A percentile compares a stretch with the other conserved stretches of the same genome.
Evolutionary conservation across 1,140 invertebrate genomes (phyloP).

Genomic region (Conus ventricosus): DNA sequence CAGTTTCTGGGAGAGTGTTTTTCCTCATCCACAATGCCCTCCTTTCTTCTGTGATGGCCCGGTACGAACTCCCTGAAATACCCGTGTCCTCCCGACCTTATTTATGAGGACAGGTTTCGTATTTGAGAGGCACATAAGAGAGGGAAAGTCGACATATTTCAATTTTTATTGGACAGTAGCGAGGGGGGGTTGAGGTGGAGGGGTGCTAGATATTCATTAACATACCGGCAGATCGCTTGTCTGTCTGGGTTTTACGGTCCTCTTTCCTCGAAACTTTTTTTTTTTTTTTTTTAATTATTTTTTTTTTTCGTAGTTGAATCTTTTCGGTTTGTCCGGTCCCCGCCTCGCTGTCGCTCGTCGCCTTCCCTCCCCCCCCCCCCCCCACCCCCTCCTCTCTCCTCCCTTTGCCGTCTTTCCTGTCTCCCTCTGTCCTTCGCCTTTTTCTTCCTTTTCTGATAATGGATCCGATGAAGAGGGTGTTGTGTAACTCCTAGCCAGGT

Average conservation of each 20-base stretch:
- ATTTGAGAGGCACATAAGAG: slow-evolving; percentile 14
- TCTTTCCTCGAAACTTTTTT: background rate
- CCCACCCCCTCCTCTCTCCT: background rate
- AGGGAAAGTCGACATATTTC: slow-evolving; percentile 14
- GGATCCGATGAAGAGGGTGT: too few species aligned
- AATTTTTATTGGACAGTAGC: slow-evolving; percentile 25
- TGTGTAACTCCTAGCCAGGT: too few species aligned
- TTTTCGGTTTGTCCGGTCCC: too few species aligned
- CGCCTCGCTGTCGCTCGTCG: too few species aligned
- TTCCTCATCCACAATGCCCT: background rate
- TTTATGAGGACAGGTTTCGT: slow-evolving; percentile 24
- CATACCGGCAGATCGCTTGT: background rate
- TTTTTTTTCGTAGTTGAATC: too few species aligned
- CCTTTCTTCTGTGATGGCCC: background rate
- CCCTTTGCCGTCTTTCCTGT: background rate
- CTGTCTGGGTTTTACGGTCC: background rate
- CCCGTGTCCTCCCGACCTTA: background rate
- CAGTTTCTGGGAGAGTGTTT: background rate
- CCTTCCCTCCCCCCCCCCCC: too few species aligned
- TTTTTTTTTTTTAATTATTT: too few species aligned
- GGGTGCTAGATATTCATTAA: slow-evolving; percentile 1
- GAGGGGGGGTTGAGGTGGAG: too few species aligned
- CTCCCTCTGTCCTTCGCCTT: background rate
- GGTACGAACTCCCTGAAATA: background rate
- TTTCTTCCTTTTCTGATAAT: background rate